phyloP scores from a whole-genome alignment of 2,797 vertebrate species.

The Hypotaenidia philippensis region DNA sequence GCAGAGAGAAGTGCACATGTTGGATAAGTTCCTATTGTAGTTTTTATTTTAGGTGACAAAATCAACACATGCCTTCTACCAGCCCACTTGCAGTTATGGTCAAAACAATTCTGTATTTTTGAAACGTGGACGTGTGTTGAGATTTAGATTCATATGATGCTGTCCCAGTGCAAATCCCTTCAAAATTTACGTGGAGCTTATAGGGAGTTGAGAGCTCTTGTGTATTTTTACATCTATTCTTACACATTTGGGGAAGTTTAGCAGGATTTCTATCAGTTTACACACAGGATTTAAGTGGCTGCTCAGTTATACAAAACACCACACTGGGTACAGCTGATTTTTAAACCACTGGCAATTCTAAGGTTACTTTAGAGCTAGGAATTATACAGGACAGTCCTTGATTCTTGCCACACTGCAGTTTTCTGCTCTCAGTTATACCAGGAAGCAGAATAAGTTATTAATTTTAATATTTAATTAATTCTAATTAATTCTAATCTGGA shows the following conservation, averaged over 20 bases:
- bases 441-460: background rate
- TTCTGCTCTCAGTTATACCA: background rate
- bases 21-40: background rate
- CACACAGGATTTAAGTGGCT: accelerated
- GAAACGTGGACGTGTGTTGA: background rate
- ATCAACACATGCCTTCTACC: too few species aligned
- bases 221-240: background rate
- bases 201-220: background rate
- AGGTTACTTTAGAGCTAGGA: background rate
- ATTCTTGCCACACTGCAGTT: background rate
- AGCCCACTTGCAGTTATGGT: background rate
- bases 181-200: background rate
- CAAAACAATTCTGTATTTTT: background rate
- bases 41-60: background rate
- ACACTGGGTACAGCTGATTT: background rate
- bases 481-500: background rate
- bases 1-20: background rate
- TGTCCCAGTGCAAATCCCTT: background rate
- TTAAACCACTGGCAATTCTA: background rate
- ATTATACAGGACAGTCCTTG: background rate
- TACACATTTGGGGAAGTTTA: background rate
- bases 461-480: background rate
- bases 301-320: background rate
- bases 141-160: background rate
- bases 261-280: background rate